Evolutionary conservation across 2,113 vertebrate genomes (phyloP).

Genomic region (Salvelinus fontinalis): DNA sequence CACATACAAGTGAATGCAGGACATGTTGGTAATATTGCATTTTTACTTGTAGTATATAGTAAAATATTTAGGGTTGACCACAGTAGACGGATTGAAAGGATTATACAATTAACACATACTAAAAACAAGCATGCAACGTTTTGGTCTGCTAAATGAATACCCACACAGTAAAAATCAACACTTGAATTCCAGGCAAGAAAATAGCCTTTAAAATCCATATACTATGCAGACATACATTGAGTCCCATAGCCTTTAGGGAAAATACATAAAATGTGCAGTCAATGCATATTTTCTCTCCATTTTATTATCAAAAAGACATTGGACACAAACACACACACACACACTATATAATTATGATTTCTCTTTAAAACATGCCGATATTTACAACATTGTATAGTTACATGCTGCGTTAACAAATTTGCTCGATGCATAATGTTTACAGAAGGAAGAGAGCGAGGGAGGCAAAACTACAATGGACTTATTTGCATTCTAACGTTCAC

Average conservation of each 20-base stretch:
- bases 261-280: slow-evolving; percentile 71
- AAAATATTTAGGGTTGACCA: slow-evolving; percentile 27
- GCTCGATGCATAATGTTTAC: slow-evolving; percentile 66
- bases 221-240: slow-evolving; percentile 55
- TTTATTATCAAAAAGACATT: slow-evolving; percentile 80
- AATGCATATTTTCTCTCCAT: slow-evolving; percentile 65
- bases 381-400: slow-evolving; percentile 77
- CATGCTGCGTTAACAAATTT: slow-evolving; percentile 82
- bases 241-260: slow-evolving; percentile 56
- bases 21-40: slow-evolving; percentile 23
- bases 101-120: slow-evolving; percentile 20
- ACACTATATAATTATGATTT: slow-evolving; percentile 73
- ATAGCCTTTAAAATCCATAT: slow-evolving; percentile 31
- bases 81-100: slow-evolving; percentile 36
- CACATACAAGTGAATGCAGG: slow-evolving; percentile 31
- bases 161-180: slow-evolving; percentile 45
- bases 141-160: slow-evolving; percentile 34
- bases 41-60: slow-evolving; percentile 32
- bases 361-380: slow-evolving; percentile 85
- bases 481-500: slow-evolving; percentile 35
- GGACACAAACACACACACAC: slow-evolving; percentile 76
- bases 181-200: slow-evolving; percentile 32
- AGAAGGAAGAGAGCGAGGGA: slow-evolving; percentile 35
- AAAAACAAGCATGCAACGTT: slow-evolving; percentile 40
- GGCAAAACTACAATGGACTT: slow-evolving; percentile 51